These are phyloP conservation scores for Enteromius treurensis DNA, from an alignment of 2,797 vertebrate genomes.

Conservation along the genomic window DNA sequence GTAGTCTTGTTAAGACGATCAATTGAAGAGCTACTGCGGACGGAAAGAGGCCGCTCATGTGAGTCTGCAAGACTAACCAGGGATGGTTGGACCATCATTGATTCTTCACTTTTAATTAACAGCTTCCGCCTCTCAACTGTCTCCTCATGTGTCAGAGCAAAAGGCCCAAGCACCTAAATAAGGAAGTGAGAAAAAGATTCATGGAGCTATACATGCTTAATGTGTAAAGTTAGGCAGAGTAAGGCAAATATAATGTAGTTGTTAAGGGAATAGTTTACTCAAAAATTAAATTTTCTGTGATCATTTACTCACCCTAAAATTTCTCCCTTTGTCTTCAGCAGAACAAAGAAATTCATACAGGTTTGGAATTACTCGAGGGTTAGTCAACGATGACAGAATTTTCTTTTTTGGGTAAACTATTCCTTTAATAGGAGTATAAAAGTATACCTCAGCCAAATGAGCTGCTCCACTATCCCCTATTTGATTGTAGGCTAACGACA, in stretches of 20 bases:
- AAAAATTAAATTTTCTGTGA: too few species aligned
- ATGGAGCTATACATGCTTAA: neutral
- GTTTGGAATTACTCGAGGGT: too few species aligned
- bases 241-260: neutral
- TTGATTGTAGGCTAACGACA: constrained; percentile 83
- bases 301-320: too few species aligned
- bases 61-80: constrained; percentile 39
- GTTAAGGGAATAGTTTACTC: too few species aligned
- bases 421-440: neutral
- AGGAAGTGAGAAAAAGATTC: neutral
- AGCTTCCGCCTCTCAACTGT: constrained; percentile 82
- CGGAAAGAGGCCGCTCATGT: constrained; percentile 53
- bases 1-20: constrained; percentile 69
- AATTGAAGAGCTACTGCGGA: constrained; percentile 55
- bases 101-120: constrained; percentile 68
- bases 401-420: too few species aligned
- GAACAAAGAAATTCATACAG: too few species aligned
- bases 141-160: constrained; percentile 83
- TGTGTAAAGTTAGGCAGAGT: neutral
- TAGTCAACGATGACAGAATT: too few species aligned
- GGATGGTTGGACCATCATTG: constrained; percentile 66
- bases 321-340: too few species aligned
- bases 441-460: constrained; percentile 76
- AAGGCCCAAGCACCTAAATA: constrained; percentile 79
- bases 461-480: constrained; percentile 84